Evolutionary conservation across 1,140 invertebrate species (phyloP).

Genomic region (Drosophila setifemur): DNA sequence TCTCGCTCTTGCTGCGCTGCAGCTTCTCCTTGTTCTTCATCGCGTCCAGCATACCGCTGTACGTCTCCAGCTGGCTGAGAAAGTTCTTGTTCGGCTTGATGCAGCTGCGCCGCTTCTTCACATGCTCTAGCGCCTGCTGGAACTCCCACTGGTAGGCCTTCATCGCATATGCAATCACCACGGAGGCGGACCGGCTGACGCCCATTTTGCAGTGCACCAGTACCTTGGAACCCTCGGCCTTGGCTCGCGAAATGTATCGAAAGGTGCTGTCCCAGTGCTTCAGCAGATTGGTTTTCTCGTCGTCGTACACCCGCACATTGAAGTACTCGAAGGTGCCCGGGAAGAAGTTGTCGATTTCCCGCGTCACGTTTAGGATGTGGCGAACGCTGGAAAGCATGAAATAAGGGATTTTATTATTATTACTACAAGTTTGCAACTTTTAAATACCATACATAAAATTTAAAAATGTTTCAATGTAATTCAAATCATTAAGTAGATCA

Average conservation of each 20-base stretch:
- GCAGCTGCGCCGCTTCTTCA: constrained; percentile 94
- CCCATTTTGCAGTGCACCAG: constrained; percentile 99
- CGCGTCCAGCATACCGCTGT: constrained; percentile 96
- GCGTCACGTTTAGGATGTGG: constrained; percentile 98
- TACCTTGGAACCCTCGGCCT: constrained; percentile 94
- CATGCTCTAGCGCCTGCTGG: constrained; percentile 93
- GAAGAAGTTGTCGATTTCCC: constrained; percentile 99
- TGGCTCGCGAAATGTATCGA: constrained; percentile 97
- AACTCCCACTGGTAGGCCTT: constrained; percentile 98
- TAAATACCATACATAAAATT: no score
- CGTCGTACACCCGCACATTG: constrained; percentile 98
- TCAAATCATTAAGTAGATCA: no score
- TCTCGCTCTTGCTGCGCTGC: constrained; percentile 96
- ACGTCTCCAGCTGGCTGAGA: constrained; percentile 96
- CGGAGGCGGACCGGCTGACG: constrained; percentile 98
- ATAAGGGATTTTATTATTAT: no score
- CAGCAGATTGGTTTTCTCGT: constrained; percentile 96
- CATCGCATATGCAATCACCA: constrained; percentile 99
- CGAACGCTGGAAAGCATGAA: constrained; percentile 89
- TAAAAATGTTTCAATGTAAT: no score
- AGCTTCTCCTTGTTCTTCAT: constrained; percentile 97
- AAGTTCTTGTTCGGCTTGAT: constrained; percentile 98
- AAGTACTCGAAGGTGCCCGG: constrained; percentile 97
- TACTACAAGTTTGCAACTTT: no score
- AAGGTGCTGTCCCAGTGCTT: constrained; percentile 99